Conservation (phyloP, 2,888 invertebrate genomes). For the Rhagonycha fulva region DNA sequence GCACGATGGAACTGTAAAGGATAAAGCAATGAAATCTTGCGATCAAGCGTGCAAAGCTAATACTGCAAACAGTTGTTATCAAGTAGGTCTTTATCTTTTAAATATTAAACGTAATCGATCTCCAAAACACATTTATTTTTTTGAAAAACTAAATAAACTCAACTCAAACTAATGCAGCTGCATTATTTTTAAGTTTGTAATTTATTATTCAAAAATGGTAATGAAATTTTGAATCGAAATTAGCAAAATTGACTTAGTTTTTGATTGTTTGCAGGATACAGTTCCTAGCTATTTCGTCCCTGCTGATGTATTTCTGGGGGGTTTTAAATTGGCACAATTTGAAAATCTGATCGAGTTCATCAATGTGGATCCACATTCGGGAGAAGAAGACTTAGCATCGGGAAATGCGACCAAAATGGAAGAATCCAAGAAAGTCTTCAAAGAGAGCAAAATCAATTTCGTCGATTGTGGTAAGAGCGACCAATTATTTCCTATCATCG, state of each 20-base stretch:
- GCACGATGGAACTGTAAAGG: background rate
- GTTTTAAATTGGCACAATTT: background rate
- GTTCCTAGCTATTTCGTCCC: background rate
- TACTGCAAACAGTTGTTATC: background rate
- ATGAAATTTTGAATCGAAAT: background rate
- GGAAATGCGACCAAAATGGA: background rate
- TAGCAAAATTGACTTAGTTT: background rate
- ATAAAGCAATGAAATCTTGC: background rate
- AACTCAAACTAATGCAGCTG: background rate
- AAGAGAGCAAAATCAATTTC: too few species aligned
- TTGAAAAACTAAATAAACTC: background rate
- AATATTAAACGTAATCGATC: background rate
- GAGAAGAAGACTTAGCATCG: background rate
- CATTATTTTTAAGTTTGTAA: background rate
- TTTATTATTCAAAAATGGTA: background rate
- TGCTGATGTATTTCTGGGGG: background rate
- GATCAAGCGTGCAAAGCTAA: background rate
- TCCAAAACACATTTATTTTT: background rate
- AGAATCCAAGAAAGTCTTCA: background rate
- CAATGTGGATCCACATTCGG: background rate
- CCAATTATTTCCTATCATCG: background rate
- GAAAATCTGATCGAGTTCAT: slow-evolving; percentile 5
- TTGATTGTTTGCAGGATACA: background rate
- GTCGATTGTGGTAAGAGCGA: background rate
- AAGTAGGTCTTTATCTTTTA: background rate